Base-by-base conservation (phyloP, 2,113 vertebrate genomes). In the Boulengeromyrus knoepffleri region DNA sequence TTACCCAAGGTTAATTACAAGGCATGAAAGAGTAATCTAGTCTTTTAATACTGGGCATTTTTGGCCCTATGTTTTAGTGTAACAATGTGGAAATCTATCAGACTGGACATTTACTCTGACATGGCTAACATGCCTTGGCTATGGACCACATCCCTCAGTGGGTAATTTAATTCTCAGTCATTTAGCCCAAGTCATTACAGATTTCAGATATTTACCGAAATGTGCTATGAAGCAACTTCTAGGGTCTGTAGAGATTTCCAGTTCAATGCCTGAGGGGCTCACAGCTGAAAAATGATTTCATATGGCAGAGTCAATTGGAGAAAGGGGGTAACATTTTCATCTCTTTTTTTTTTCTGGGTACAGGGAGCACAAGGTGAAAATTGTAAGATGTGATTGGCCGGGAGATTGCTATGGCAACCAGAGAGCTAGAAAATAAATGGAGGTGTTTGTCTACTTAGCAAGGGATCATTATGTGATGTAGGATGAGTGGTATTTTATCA, bases 341-440 rank as follows among this genome's bases (percentile, higher is more conserved):
- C 50, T 58, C 24, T n/a, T 77, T 89, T 49, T 85, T 85, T 85
- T 89, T 85, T 52, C 50, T 27, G 77, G 39, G 21, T 62, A 58
- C 77, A 85, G 46, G 19, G 52, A 89, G 89, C 80, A 85, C 17
- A 85, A 46, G 89, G 77, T 84, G 77, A 58, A 84, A 89, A 85
- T 85, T 31, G 77, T 77, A 56, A 24, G 74, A 12, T 85, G 24
- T 19, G 89, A 89, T 89, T 84, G 89, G 89, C 49, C n/a, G 27
- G 19, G 70, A 31, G 70, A 85, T 89, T 42, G 52, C 89, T 62
- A 89, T 89, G 80, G 89, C 31, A 89, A 89, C 89, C 80, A 85
- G 52, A 27, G 74, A 83, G 89, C 80, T 58, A 58, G 89, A 52
- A 89, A 74, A 88, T 88, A 88, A 88, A 88, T 74, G 58, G 62